phyloP scores from a whole-genome alignment of 2,113 vertebrate species.

The Columbina picui region DNA sequence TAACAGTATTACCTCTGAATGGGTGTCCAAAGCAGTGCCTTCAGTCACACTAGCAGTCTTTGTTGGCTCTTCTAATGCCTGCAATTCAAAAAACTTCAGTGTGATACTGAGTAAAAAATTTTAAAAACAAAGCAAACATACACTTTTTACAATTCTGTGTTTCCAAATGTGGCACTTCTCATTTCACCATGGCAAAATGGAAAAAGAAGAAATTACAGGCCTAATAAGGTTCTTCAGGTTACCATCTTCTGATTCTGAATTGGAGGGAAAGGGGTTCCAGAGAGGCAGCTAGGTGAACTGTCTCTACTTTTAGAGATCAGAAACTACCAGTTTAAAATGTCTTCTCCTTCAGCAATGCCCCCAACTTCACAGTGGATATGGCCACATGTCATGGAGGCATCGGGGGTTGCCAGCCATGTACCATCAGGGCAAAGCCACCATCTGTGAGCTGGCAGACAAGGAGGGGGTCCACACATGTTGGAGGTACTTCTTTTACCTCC shows the following conservation, averaged over 20 bases:
- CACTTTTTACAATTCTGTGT: neutral
- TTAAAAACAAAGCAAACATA: neutral
- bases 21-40: constrained; percentile 72
- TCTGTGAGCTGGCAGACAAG: neutral
- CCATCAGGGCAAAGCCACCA: rapidly evolving
- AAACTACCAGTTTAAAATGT: neutral
- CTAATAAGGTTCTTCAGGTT: neutral
- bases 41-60: constrained; percentile 34
- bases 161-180: neutral
- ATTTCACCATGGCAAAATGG: neutral
- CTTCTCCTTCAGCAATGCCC: neutral
- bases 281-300: neutral
- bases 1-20: constrained; percentile 78
- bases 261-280: neutral
- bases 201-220: neutral
- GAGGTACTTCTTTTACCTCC: neutral
- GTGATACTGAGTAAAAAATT: neutral
- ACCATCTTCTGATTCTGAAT: neutral
- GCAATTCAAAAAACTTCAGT: constrained; percentile 44
- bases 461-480: neutral
- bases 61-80: constrained; percentile 83
- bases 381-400: rapidly evolving
- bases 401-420: rapidly evolving
- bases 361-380: rapidly evolving
- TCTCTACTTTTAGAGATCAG: neutral